A percentile compares a stretch with the other conserved stretches of the same genome.
Conservation (phyloP, 2,888 invertebrate species). For the Drosophila kanekoi region DNA sequence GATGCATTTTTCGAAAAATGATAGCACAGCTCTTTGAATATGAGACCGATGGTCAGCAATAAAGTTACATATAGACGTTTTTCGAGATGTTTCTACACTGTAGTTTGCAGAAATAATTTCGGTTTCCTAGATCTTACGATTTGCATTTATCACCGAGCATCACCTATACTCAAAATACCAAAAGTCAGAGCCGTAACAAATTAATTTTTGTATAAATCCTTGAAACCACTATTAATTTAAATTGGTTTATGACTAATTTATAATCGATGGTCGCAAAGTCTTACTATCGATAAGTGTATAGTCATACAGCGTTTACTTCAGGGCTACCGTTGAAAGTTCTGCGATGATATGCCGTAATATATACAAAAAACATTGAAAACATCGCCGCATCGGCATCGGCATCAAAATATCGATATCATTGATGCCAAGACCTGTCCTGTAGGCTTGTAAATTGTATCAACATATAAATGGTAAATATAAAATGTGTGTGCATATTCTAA, state of each 20-base stretch:
- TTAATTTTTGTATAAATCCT: no score
- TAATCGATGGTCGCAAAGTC: conserved; percentile 4
- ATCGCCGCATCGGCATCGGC: conserved; percentile 33
- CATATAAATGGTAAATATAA: conserved; percentile 51
- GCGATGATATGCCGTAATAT: conserved; percentile 12
- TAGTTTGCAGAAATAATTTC: no score
- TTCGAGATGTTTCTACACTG: no score
- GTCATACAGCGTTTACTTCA: not conserved
- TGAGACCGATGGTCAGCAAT: no score
- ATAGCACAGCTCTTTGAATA: no score
- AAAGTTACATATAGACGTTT: no score
- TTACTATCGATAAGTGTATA: conserved; percentile 11
- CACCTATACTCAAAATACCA: no score
- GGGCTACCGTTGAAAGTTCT: conserved; percentile 8
- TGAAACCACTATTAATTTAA: not conserved
- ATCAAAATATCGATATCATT: conserved; percentile 45
- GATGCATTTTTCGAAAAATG: no score
- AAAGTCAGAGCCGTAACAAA: no score
- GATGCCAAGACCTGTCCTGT: conserved; percentile 49
- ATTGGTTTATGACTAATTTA: not conserved
- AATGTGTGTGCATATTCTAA: conserved; percentile 1
- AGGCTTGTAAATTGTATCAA: conserved; percentile 41
- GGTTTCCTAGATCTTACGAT: no score
- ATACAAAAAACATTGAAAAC: conserved; percentile 20
- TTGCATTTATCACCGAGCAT: no score